Evolutionary conservation across 2,113 vertebrate genomes (phyloP).

Genomic region (Pelecanoides urinatrix): DNA sequence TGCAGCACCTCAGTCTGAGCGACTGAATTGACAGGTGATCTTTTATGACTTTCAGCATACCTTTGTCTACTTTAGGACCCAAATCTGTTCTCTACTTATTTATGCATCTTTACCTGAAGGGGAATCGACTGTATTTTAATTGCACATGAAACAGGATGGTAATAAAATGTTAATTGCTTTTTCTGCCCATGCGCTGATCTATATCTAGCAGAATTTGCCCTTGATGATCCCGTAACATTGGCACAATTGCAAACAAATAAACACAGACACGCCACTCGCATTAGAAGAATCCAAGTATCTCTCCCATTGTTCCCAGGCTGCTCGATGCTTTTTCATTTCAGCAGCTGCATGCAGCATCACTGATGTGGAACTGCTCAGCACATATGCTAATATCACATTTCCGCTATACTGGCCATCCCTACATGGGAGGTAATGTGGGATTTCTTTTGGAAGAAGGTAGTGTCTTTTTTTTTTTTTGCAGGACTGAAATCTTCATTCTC

Average conservation of each 20-base stretch:
- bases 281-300: background rate
- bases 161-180: slow-evolving; percentile 62
- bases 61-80: slow-evolving; percentile 21
- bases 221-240: background rate
- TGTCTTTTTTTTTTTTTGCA: background rate
- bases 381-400: background rate
- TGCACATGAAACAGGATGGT: slow-evolving; percentile 3
- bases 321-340: background rate
- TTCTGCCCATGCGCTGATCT: slow-evolving; percentile 36
- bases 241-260: background rate
- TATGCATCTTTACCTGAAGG: slow-evolving; percentile 44
- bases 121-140: slow-evolving; percentile 49
- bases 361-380: background rate
- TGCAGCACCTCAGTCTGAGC: background rate
- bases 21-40: background rate
- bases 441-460: background rate
- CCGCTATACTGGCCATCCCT: background rate
- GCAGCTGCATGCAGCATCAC: background rate
- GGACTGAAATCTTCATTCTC: background rate
- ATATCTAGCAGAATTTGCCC: slow-evolving; percentile 47
- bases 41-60: background rate
- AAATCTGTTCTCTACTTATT: slow-evolving; percentile 19
- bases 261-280: fast-evolving
- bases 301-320: background rate
- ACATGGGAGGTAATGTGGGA: background rate